phyloP scores from a whole-genome alignment of 2,797 vertebrate genomes.

The Poeciliopsis turneri region DNA sequence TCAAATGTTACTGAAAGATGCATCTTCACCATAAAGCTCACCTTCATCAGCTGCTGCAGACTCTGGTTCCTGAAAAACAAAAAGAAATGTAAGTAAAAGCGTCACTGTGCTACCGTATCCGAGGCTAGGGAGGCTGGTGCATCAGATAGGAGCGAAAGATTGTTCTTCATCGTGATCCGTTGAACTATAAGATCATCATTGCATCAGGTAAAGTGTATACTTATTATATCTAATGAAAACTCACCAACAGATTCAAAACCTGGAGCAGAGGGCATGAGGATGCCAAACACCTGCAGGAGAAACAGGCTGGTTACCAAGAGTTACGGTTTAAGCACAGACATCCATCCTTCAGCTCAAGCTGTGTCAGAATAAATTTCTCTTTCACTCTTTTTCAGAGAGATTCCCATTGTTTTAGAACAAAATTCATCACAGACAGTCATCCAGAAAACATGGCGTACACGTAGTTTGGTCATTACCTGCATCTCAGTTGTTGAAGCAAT shows the following conservation, averaged over 20 bases:
- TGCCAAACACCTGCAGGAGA: slow-evolving; percentile 31
- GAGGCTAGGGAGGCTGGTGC: neutral
- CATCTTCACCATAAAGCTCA: slow-evolving; percentile 4
- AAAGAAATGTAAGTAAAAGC: neutral
- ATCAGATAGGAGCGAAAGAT: slow-evolving; percentile 83
- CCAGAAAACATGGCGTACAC: fast-evolving
- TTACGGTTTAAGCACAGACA: fast-evolving
- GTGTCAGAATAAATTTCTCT: slow-evolving; percentile 85
- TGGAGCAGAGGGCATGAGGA: neutral
- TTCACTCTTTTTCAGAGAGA: slow-evolving; percentile 95
- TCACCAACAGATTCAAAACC: slow-evolving; percentile 4
- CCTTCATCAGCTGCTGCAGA: neutral
- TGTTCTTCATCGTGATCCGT: slow-evolving; percentile 66
- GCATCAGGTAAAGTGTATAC: neutral
- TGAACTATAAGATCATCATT: slow-evolving; percentile 84
- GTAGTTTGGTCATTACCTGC: slow-evolving; percentile 26
- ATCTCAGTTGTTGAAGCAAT: fast-evolving
- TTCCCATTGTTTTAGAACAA: slow-evolving; percentile 88
- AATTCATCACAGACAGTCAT: slow-evolving; percentile 88
- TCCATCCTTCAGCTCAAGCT: slow-evolving; percentile 33
- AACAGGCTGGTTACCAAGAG: neutral
- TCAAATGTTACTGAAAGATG: neutral
- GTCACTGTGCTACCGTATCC: fast-evolving
- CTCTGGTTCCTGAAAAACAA: neutral
- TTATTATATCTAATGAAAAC: fast-evolving